Conservation (phyloP, 2,888 invertebrate genomes). For the Mythimna loreyi region DNA sequence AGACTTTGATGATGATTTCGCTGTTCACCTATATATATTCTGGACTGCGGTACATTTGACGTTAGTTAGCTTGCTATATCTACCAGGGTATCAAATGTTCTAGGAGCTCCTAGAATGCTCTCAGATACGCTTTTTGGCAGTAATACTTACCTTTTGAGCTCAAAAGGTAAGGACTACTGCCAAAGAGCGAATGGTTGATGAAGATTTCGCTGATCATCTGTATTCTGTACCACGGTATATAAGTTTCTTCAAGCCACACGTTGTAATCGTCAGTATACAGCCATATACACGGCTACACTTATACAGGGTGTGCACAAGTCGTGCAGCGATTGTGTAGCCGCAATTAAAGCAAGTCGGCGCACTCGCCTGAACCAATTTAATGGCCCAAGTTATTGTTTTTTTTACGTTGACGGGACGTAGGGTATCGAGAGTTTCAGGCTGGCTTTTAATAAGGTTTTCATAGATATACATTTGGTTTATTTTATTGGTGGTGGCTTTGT, state of each 20-base stretch:
- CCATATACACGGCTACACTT: constrained; percentile 45
- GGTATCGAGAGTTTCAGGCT: constrained; percentile 60
- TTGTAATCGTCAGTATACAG: constrained; percentile 2
- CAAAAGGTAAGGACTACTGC: too few relatives aligned
- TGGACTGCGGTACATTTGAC: too few relatives aligned
- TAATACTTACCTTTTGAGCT: too few relatives aligned
- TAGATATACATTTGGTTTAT: constrained; percentile 45
- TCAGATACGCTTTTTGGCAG: too few relatives aligned
- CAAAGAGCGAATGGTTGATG: too few relatives aligned
- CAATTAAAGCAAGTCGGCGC: constrained; percentile 83
- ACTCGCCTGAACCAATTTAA: constrained; percentile 88
- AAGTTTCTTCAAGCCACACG: constrained; percentile 7
- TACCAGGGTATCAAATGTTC: too few relatives aligned
- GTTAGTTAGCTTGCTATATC: too few relatives aligned
- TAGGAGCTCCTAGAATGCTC: too few relatives aligned
- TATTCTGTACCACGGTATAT: neutral
- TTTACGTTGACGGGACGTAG: constrained; percentile 63
- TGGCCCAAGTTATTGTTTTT: constrained; percentile 88
- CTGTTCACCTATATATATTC: too few relatives aligned
- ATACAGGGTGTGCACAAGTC: constrained; percentile 52
- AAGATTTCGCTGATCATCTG: too few relatives aligned
- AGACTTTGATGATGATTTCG: too few relatives aligned
- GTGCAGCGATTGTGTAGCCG: constrained; percentile 78
- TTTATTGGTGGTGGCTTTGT: constrained; percentile 20
- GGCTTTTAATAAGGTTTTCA: constrained; percentile 56